phyloP scores from a whole-genome alignment of 1,140 invertebrate genomes.

The Palaemon carinicauda region DNA sequence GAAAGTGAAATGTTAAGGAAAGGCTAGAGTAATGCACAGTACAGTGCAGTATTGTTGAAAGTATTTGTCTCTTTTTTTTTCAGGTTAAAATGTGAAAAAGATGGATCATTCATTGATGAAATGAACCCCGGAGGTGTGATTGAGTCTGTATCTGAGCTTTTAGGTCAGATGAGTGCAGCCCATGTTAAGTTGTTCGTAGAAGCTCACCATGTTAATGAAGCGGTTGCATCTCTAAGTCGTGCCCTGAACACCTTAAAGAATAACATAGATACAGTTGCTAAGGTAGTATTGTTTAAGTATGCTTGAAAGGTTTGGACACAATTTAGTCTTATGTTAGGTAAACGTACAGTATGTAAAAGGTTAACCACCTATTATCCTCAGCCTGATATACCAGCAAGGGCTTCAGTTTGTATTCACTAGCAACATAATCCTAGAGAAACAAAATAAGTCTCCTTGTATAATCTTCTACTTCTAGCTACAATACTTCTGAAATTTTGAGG shows the following conservation, averaged over 20 bases:
- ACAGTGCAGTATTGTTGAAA: no score
- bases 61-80: background rate
- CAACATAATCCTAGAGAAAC: no score
- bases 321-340: background rate
- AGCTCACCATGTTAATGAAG: constrained; percentile 7
- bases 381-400: no score
- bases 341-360: no score
- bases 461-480: no score
- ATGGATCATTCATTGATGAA: constrained; percentile 40
- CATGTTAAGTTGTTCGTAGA: constrained; percentile 20
- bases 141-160: constrained; percentile 28
- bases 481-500: no score
- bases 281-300: background rate
- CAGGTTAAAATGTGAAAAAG: constrained; percentile 33
- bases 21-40: background rate
- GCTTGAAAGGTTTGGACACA: background rate
- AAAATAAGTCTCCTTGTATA: no score
- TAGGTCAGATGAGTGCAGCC: constrained; percentile 36
- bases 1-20: no score
- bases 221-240: constrained; percentile 6
- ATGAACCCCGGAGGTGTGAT: constrained; percentile 36
- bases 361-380: no score
- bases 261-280: constrained; percentile 23
- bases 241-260: constrained; percentile 14
- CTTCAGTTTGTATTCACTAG: no score